Conservation (phyloP, 2,113 vertebrate species). For the Hippocampus zosterae region DNA sequence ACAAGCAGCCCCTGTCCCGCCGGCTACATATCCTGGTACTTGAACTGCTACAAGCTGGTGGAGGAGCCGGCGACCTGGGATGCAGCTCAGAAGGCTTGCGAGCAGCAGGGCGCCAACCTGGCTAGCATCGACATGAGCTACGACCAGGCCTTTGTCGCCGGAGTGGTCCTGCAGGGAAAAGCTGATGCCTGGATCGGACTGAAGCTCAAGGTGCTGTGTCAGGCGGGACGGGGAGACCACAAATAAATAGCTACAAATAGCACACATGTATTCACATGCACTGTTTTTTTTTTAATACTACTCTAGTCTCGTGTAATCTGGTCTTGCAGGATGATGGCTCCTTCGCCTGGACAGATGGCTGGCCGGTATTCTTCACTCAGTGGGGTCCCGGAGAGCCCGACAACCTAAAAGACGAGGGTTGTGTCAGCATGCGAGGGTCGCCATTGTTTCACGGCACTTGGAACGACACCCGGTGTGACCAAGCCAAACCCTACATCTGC, state of each 20-base stretch:
- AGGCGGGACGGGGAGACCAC: too few species aligned
- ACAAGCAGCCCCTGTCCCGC: conserved; percentile 58
- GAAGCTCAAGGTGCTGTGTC: conserved; percentile 51
- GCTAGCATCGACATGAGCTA: conserved; percentile 76
- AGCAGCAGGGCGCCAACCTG: conserved; percentile 59
- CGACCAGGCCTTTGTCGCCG: conserved; percentile 73
- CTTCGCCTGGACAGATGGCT: conserved; percentile 68
- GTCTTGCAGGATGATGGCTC: conserved; percentile 44
- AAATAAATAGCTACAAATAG: neutral
- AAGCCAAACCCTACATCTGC: conserved; percentile 68
- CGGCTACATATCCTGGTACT: conserved; percentile 69
- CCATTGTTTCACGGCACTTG: conserved; percentile 67
- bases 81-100: conserved; percentile 56
- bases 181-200: conserved; percentile 74
- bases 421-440: conserved; percentile 66
- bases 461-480: conserved; percentile 73
- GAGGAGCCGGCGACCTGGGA: conserved; percentile 61
- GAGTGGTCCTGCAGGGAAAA: conserved; percentile 59
- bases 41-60: conserved; percentile 73
- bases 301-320: neutral
- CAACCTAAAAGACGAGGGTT: conserved; percentile 64
- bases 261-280: neutral
- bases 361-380: conserved; percentile 75
- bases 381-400: conserved; percentile 76
- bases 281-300: neutral